These are phyloP conservation scores for Nannoperca australis DNA, from an alignment of 2,797 vertebrate species.

Conservation along the genomic window DNA sequence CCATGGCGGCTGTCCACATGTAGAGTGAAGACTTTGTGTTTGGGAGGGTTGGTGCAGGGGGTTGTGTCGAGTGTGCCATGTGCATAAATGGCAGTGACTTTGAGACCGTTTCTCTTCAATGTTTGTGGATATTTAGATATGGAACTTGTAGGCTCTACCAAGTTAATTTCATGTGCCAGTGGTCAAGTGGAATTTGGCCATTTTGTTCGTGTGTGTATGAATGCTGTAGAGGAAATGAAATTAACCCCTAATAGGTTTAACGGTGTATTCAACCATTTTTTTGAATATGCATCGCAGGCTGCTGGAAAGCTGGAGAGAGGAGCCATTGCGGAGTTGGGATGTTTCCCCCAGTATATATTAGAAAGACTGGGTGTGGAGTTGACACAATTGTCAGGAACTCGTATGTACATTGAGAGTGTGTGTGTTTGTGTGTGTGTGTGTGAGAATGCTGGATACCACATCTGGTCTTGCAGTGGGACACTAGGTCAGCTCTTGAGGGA, in stretches of 20 bases:
- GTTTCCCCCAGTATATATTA: constrained; percentile 59
- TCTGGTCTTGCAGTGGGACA: constrained; percentile 75
- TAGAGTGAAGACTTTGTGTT: constrained; percentile 43
- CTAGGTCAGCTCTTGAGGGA: constrained; percentile 67
- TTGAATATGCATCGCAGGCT: constrained; percentile 29
- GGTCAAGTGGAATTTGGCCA: not conserved
- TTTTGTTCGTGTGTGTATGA: constrained; percentile 12
- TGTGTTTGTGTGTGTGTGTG: constrained; percentile 21
- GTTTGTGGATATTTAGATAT: constrained; percentile 14
- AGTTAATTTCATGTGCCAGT: constrained; percentile 4
- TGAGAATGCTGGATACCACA: constrained; percentile 54
- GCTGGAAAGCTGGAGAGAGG: constrained; percentile 40
- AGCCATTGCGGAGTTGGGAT: constrained; percentile 40
- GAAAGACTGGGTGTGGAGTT: constrained; percentile 67
- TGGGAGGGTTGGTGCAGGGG: not conserved
- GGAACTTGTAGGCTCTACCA: constrained; percentile 8
- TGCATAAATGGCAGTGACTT: constrained; percentile 25
- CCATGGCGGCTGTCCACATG: constrained; percentile 44
- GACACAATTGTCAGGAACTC: constrained; percentile 43
- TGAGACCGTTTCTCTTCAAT: constrained; percentile 6
- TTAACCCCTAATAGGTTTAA: constrained; percentile 21
- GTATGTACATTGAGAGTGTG: constrained; percentile 47
- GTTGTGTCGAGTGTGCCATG: constrained; percentile 34
- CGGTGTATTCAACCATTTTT: constrained; percentile 29
- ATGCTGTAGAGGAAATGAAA: constrained; percentile 13